These are phyloP conservation scores for Diarsia rubi DNA, from an alignment of 2,888 invertebrate species.

Conservation along the genomic window DNA sequence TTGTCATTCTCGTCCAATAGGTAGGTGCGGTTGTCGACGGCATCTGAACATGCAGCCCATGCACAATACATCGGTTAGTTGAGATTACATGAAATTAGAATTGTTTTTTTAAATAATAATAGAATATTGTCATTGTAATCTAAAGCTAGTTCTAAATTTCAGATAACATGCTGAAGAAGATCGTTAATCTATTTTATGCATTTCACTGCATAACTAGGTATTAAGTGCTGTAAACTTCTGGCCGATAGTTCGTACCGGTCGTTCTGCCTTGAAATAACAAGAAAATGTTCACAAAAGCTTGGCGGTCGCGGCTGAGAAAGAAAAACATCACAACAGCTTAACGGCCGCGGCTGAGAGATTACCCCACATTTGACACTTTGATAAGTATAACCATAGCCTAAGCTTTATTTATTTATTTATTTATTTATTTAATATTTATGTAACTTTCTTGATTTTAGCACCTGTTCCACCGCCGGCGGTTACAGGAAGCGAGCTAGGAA, in stretches of 20 bases:
- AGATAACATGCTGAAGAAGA: constrained; percentile 42
- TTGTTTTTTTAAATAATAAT: constrained; percentile 23
- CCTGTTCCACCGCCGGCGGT: background rate
- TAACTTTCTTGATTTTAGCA: background rate
- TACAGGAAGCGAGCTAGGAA: background rate
- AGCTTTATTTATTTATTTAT: too few species aligned
- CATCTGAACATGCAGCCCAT: constrained; percentile 91
- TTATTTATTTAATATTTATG: too few species aligned
- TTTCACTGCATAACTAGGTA: background rate
- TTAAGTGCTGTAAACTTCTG: too few species aligned
- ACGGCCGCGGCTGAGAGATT: background rate
- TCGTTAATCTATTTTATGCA: constrained; percentile 16
- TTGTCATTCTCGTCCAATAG: constrained; percentile 94
- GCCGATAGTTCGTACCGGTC: background rate
- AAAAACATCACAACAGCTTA: background rate
- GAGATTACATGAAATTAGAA: constrained; percentile 58
- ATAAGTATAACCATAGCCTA: background rate
- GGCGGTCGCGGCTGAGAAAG: too few species aligned
- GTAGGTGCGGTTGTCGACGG: constrained; percentile 95
- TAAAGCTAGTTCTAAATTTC: constrained; percentile 10
- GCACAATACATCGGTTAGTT: constrained; percentile 80
- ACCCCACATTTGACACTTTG: background rate
- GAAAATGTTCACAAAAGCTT: background rate
- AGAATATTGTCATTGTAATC: constrained; percentile 8
- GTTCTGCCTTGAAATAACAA: background rate